These are phyloP conservation scores for Coilia nasus DNA, from an alignment of 2,797 vertebrate genomes.

Conservation along the genomic window DNA sequence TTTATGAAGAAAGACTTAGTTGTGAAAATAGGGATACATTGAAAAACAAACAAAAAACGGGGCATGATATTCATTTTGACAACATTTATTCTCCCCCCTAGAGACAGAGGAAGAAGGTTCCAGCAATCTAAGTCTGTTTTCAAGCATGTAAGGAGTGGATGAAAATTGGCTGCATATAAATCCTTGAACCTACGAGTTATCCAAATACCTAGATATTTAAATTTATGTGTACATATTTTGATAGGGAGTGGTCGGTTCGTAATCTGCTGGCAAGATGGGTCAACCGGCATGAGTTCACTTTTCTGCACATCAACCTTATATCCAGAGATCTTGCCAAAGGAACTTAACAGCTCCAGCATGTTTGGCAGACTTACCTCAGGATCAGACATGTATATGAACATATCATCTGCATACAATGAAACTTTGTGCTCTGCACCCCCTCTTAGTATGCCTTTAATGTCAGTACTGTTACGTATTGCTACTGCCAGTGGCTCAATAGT, in stretches of 20 bases:
- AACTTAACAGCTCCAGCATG: neutral
- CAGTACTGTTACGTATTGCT: too few species aligned
- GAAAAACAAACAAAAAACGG: neutral
- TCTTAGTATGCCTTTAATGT: too few species aligned
- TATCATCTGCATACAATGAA: conserved; percentile 26
- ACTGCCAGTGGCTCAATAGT: too few species aligned
- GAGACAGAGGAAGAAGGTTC: conserved; percentile 17
- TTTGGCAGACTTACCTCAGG: neutral
- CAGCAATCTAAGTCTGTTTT: conserved; percentile 31
- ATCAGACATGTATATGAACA: conserved; percentile 1
- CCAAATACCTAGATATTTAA: too few species aligned
- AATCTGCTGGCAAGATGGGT: conserved; percentile 19
- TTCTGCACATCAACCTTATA: too few species aligned
- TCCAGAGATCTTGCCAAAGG: conserved; percentile 36
- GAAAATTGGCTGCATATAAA: too few species aligned
- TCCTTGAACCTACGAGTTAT: too few species aligned
- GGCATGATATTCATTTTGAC: conserved; percentile 18
- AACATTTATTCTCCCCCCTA: conserved; percentile 28
- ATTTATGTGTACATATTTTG: too few species aligned
- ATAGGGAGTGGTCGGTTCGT: neutral
- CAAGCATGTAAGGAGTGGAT: too few species aligned
- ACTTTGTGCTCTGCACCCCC: conserved; percentile 20
- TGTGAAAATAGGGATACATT: neutral
- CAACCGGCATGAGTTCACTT: conserved; percentile 31
- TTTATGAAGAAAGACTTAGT: neutral